Percentiles rank a stretch among this genome's conserved stretches.
These are phyloP conservation scores for Nephila pilipes DNA, from an alignment of 1,140 invertebrate species.

Conservation along the genomic window DNA sequence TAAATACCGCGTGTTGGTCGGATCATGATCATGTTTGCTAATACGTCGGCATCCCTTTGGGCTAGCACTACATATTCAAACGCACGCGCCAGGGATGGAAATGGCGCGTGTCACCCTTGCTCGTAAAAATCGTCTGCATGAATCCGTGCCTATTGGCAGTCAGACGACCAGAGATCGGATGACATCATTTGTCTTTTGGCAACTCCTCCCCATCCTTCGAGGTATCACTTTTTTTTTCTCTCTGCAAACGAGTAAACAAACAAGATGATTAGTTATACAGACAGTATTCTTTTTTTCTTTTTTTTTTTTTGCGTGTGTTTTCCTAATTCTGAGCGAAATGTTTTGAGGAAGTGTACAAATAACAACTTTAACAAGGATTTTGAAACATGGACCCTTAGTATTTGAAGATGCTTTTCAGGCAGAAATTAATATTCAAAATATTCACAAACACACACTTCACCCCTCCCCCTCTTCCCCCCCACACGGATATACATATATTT, in stretches of 20 bases:
- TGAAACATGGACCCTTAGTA: too few species aligned
- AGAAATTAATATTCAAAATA: too few species aligned
- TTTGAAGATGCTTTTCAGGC: too few species aligned
- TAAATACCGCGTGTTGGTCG: neutral
- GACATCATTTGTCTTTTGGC: conserved; percentile 51
- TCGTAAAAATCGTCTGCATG: conserved; percentile 47
- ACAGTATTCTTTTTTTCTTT: too few species aligned
- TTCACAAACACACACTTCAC: too few species aligned
- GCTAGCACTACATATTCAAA: conserved; percentile 16
- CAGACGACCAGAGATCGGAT: conserved; percentile 17
- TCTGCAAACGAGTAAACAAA: neutral
- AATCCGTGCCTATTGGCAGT: conserved; percentile 11
- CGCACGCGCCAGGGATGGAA: conserved; percentile 18
- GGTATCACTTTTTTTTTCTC: neutral
- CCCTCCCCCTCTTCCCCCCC: too few species aligned
- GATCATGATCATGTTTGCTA: conserved; percentile 3
- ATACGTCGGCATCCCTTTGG: conserved; percentile 53
- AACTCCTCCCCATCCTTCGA: neutral
- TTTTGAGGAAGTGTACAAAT: too few species aligned
- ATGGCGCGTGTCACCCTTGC: conserved; percentile 56
- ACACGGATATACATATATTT: too few species aligned
- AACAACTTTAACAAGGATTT: too few species aligned
- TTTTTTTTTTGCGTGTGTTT: too few species aligned
- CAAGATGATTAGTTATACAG: neutral
- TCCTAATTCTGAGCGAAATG: too few species aligned